phyloP scores from a whole-genome alignment of 1,140 invertebrate species.

The Sarcophaga peregrina region DNA sequence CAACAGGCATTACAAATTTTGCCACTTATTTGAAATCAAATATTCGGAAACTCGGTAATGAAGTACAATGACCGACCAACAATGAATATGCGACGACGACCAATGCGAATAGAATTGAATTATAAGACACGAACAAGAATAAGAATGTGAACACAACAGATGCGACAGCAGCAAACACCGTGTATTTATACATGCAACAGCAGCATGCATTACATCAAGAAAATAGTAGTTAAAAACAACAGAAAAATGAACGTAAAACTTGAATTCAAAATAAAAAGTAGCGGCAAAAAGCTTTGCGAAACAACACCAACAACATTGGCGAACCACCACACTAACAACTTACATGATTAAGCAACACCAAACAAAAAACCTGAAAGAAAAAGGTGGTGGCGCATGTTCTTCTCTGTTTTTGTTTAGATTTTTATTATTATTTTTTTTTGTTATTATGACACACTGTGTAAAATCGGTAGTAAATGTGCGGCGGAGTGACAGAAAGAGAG shows the following conservation, averaged over 20 bases:
- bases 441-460: not conserved
- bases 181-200: no score
- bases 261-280: conserved; percentile 10
- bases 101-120: no score
- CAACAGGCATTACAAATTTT: not conserved
- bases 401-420: no score
- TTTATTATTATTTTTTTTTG: not conserved
- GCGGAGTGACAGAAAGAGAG: no score
- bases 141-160: not conserved
- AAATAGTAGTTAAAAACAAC: not conserved
- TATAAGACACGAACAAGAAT: no score
- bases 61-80: conserved; percentile 16
- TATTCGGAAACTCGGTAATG: conserved; percentile 15
- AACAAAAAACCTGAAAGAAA: conserved; percentile 8
- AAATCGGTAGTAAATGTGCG: not conserved
- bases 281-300: not conserved
- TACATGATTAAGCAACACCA: conserved; percentile 8
- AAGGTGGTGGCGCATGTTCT: conserved; percentile 13
- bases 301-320: not conserved
- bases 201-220: not conserved
- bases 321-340: not conserved
- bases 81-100: no score
- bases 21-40: not conserved
- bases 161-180: not conserved
- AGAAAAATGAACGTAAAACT: conserved; percentile 14